Percentiles rank a stretch among this genome's conserved stretches.
Conservation (phyloP, 2,113 vertebrate genomes). For the Nothocercus julius region DNA sequence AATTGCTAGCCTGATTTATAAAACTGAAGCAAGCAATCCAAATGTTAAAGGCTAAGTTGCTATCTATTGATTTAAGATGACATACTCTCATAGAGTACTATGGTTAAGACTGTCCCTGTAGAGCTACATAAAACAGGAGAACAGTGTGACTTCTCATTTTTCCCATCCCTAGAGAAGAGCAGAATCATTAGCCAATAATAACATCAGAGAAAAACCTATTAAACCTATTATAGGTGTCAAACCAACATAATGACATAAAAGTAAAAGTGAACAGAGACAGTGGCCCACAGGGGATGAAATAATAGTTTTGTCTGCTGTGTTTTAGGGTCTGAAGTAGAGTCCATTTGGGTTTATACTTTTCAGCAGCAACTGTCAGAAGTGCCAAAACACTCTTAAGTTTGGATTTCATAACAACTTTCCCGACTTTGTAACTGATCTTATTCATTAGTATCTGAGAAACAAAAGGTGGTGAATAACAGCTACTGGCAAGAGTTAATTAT, state of each 20-base stretch:
- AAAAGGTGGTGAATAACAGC: slow-evolving; percentile 20
- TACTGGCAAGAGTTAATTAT: slow-evolving; percentile 7
- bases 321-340: slow-evolving; percentile 31
- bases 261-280: slow-evolving; percentile 18
- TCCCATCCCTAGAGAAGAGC: slow-evolving; percentile 28
- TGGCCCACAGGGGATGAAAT: slow-evolving; percentile 36
- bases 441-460: slow-evolving; percentile 46
- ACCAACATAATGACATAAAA: slow-evolving; percentile 50
- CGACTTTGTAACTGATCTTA: slow-evolving; percentile 63
- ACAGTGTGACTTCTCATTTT: slow-evolving; percentile 54
- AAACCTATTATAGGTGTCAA: slow-evolving; percentile 56
- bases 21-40: slow-evolving; percentile 33
- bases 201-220: slow-evolving; percentile 53
- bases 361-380: slow-evolving; percentile 41
- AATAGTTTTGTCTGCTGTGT: slow-evolving; percentile 58
- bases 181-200: slow-evolving; percentile 64
- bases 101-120: background rate
- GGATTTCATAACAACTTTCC: slow-evolving; percentile 38
- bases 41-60: slow-evolving; percentile 53
- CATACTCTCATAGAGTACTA: background rate
- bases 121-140: slow-evolving; percentile 34
- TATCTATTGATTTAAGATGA: slow-evolving; percentile 51
- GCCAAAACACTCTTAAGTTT: slow-evolving; percentile 47
- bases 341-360: slow-evolving; percentile 52
- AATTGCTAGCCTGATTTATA: slow-evolving; percentile 42